These are phyloP conservation scores for Gorsachius goisagi DNA, from an alignment of 2,113 vertebrate species.

Conservation along the genomic window DNA sequence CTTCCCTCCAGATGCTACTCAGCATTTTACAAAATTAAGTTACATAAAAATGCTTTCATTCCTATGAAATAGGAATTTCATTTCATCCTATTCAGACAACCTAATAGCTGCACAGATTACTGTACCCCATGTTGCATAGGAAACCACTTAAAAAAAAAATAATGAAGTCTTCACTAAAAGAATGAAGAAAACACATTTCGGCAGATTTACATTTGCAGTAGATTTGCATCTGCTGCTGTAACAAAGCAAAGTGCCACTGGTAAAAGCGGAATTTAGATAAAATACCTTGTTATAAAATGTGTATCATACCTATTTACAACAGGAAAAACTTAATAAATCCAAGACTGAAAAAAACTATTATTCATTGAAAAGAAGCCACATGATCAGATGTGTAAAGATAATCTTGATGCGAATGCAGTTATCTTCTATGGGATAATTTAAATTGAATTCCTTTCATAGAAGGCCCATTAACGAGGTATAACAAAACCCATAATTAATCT, in stretches of 20 bases:
- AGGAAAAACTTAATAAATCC: slow-evolving; percentile 20
- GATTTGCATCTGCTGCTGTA: background rate
- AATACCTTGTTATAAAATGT: background rate
- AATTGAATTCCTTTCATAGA: background rate
- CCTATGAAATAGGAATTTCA: slow-evolving; percentile 26
- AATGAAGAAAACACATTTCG: slow-evolving; percentile 13
- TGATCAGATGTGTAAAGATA: slow-evolving; percentile 14
- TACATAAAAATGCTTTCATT: slow-evolving; percentile 70
- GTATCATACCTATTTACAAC: background rate
- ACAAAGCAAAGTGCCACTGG: background rate
- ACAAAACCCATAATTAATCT: slow-evolving; percentile 48
- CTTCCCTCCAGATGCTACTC: slow-evolving; percentile 58
- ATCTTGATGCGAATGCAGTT: background rate
- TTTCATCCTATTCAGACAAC: slow-evolving; percentile 33
- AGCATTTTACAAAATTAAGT: slow-evolving; percentile 73
- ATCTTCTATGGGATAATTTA: slow-evolving; percentile 19
- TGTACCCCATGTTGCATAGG: background rate
- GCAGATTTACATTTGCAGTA: slow-evolving; percentile 5
- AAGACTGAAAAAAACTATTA: background rate
- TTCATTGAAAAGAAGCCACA: background rate
- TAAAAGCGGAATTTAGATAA: slow-evolving; percentile 32
- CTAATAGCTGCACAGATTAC: slow-evolving; percentile 64
- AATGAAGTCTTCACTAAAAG: background rate
- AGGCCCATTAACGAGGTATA: slow-evolving; percentile 12
- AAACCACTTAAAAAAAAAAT: slow-evolving; percentile 19